These are phyloP conservation scores for Trichonephila clavata DNA, from an alignment of 1,140 invertebrate species.

Conservation along the genomic window DNA sequence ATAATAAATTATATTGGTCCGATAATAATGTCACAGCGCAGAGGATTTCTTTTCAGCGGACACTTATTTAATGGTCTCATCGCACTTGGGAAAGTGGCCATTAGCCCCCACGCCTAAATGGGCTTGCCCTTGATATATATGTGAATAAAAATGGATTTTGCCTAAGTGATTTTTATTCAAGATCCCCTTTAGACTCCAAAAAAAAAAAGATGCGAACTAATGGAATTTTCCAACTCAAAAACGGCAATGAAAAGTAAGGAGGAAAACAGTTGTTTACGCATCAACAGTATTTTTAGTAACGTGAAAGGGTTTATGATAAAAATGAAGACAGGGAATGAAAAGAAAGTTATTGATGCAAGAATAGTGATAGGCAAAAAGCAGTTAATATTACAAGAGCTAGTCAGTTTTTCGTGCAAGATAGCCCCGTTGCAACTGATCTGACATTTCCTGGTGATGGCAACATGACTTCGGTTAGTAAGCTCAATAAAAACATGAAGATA, in stretches of 20 bases:
- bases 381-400: background rate
- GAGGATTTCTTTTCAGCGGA: background rate
- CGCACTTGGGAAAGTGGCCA: conserved; percentile 4
- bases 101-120: background rate
- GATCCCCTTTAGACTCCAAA: background rate
- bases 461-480: background rate
- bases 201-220: background rate
- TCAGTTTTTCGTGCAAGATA: background rate
- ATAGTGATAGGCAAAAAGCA: background rate
- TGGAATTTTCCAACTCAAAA: background rate
- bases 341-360: background rate
- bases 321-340: background rate
- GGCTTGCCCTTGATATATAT: background rate
- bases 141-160: background rate
- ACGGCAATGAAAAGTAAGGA: background rate
- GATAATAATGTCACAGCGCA: background rate
- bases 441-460: background rate
- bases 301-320: background rate
- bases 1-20: background rate
- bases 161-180: background rate
- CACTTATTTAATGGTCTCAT: background rate
- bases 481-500: background rate
- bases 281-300: background rate
- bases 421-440: background rate
- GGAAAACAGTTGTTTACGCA: background rate